Conservation (phyloP, 2,797 vertebrate genomes). For the Eulemur coronatus region DNA sequence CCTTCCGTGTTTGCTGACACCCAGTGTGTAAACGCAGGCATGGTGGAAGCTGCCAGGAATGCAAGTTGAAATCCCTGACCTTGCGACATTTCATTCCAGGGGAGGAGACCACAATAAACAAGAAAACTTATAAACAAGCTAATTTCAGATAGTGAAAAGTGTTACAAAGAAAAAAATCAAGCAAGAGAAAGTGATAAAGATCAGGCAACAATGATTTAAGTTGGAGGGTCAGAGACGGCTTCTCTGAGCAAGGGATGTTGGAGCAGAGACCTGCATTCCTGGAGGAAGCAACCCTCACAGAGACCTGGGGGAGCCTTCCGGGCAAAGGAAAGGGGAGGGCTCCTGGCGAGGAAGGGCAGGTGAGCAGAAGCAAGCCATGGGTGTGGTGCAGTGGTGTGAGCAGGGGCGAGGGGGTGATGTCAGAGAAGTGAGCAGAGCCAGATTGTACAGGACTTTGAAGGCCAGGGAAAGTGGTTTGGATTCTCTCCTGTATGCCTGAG, state of each 20-base stretch:
- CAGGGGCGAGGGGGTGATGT: not conserved
- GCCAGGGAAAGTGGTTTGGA: not conserved
- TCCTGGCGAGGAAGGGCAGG: not conserved
- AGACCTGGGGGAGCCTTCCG: not conserved
- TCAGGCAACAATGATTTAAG: not conserved
- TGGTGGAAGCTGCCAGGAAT: not conserved
- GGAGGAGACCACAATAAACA: not conserved
- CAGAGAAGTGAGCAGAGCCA: not conserved
- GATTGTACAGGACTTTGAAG: not conserved
- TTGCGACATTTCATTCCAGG: conserved; percentile 7
- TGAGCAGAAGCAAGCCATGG: not conserved
- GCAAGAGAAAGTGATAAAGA: not conserved
- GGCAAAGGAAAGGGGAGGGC: not conserved
- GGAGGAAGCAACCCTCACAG: not conserved
- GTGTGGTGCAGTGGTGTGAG: accelerated
- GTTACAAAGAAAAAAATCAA: not conserved
- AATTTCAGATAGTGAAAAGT: not conserved
- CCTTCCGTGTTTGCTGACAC: not conserved
- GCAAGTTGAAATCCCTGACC: not conserved
- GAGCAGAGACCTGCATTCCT: accelerated
- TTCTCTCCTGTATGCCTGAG: not conserved
- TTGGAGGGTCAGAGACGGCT: not conserved
- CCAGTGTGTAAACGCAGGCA: not conserved
- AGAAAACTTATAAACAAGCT: conserved; percentile 5
- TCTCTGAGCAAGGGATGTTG: not conserved